Percentiles rank a stretch among this genome's conserved stretches.
phyloP scores from a whole-genome alignment of 2,113 vertebrate genomes.

The Anolis carolinensis region DNA sequence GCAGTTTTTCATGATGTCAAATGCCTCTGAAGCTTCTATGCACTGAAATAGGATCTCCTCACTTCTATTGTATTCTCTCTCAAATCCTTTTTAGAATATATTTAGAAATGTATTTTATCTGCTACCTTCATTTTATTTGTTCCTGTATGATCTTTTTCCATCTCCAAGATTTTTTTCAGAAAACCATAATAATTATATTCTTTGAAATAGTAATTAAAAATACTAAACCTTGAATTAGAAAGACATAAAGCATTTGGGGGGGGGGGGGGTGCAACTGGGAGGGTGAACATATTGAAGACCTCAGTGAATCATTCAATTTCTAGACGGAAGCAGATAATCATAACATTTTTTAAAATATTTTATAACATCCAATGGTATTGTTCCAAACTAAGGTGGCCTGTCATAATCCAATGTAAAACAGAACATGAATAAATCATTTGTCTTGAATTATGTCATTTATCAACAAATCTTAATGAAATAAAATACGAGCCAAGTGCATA shows the following conservation, averaged over 20 bases:
- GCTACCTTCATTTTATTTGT: neutral
- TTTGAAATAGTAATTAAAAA: conserved; percentile 37
- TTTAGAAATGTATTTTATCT: neutral
- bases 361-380: neutral
- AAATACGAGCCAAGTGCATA: neutral
- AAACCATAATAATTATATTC: neutral
- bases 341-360: neutral
- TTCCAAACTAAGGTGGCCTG: neutral
- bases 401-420: neutral
- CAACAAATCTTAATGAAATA: neutral
- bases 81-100: conserved; percentile 25
- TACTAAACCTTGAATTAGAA: neutral
- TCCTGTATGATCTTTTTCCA: neutral
- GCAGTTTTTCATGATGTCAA: conserved; percentile 17
- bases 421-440: neutral
- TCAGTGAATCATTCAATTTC: conserved; percentile 12
- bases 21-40: conserved; percentile 40
- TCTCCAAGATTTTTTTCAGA: neutral
- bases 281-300: conserved; percentile 14
- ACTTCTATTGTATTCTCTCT: neutral
- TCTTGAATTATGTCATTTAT: neutral
- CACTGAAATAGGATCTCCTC: conserved; percentile 19
- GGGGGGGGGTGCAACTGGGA: neutral
- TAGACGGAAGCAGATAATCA: neutral
- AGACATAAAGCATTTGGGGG: neutral